Evolutionary conservation across 2,113 vertebrate species (phyloP), one percentile per base, ranked within the genome.

Genomic region (Lampris megalopsis): DNA sequence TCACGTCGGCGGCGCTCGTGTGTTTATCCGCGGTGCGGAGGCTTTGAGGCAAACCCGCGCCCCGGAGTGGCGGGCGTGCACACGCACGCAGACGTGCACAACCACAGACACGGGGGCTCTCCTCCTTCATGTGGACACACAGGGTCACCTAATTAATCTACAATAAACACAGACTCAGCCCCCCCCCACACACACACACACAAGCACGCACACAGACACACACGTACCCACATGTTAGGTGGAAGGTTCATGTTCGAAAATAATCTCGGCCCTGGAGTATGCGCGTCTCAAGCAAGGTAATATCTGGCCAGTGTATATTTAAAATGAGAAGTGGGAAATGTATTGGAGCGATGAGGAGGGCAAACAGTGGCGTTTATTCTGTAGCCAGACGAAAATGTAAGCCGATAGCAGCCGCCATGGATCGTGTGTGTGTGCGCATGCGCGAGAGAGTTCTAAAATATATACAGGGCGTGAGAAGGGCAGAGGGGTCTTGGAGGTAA

Each of bases 301-400:
- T 76, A 83, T 85, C 85, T 66, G 57, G 67, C 52, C 52, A 10
- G 71, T 59, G 53, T 89, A 77, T 87, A 74, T 69, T 76, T 81
- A 75, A 75, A 79, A 85, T 87, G 81, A 81, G 85, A 89, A 60
- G 59, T 38, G 54, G 60, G 72, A 86, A 79, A 80, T 38, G 73
- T 69, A 77, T 66, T 63, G 71, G 87, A 86, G 80, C 64, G 75
- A 84, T 88, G 75, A 83, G 80, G 75, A 84, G 72, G 86, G 79
- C 89, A 92, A 92, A 93, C 89, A 89, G 65, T 59, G 56, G 54
- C 84, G 72, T 83, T 85, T 75, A 73, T 86, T 91, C 86, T 90
- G 79, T 85, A 86, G 91, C 87, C 84, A 81, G 88, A 84, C 71
- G 53, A 68, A 76, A 75, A 67, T 89, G 92, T 80, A 92, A 94